Evolutionary conservation across 2,113 vertebrate genomes (phyloP).

Genomic region (Cyphomyrus plagiostoma): DNA sequence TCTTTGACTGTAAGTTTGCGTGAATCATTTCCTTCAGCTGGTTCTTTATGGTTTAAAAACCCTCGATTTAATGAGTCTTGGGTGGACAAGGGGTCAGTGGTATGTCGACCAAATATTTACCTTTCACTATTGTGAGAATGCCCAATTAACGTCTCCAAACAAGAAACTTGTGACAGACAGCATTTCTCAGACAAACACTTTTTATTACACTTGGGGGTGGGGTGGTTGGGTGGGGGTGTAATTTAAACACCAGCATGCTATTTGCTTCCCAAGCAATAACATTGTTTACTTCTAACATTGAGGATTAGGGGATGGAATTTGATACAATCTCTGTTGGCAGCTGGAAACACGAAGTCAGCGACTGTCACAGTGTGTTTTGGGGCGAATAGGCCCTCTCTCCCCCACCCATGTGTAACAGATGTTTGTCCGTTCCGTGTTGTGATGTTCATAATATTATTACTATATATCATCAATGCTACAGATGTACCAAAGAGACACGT

Average conservation of each 20-base stretch:
- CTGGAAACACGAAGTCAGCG: neutral
- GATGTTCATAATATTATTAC: neutral
- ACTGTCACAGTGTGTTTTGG: neutral
- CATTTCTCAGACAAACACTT: conserved; percentile 3
- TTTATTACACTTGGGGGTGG: conserved; percentile 3
- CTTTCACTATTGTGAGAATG: conserved; percentile 12
- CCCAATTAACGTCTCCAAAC: conserved; percentile 17
- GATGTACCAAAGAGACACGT: neutral
- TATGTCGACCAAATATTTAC: conserved; percentile 52
- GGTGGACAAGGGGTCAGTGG: conserved; percentile 21
- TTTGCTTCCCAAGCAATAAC: conserved; percentile 19
- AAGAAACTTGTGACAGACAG: conserved; percentile 9
- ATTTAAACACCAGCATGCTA: conserved; percentile 15
- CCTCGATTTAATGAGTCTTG: conserved; percentile 9
- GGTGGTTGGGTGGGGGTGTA: neutral
- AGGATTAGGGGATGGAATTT: conserved; percentile 47
- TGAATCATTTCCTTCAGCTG: neutral
- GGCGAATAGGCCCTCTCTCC: neutral
- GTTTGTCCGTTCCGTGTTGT: neutral
- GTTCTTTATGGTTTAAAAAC: neutral
- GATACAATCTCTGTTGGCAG: conserved; percentile 36
- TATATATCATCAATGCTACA: neutral
- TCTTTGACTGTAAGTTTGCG: neutral
- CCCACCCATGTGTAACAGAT: neutral
- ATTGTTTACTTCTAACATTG: conserved; percentile 43